Evolutionary conservation across 2,888 invertebrate genomes (phyloP), one percentile per base, ranked within the genome.

Genomic region (Agriotes lineatus): DNA sequence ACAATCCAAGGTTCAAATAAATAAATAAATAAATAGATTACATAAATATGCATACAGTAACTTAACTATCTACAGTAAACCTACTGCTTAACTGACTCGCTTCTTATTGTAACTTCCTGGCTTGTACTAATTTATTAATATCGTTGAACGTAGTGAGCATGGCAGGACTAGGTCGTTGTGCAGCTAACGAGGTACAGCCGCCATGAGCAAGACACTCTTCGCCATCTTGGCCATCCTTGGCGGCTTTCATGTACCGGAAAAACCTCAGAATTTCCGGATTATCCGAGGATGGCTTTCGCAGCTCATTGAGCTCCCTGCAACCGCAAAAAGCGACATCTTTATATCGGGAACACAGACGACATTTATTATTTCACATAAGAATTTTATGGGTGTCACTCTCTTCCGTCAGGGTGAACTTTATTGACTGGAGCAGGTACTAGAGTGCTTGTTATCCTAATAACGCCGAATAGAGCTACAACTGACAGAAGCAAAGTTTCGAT

Each of bases 231-330:
- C 95, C 95, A 71, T 94, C 91, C 82, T 95, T 90, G 9, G 95
- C 96, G 0, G 96, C 93, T 73, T 94, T 91, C 95, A 96, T 95
- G 84, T 96, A 96, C 65, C 91, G 90, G 88, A 95, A 96, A 86
- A 96, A 96, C 60, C 96, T 87, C 39, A 96, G 85, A 68, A 96
- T 95, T 77, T 95, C 95, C 0, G 94, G 92, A 82, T 95, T 95
- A 82, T 95, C 95, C 0, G 92, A 91, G 0, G 94, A 91, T 0
- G 96, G 96, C 60, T 94, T 92, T 2, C 93, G 88, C 50, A 96
- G 86, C 81, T 96, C 95, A 82, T 95, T 95, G 63, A 95, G 85
- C 82, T 95, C 95, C 78, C 95, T 94, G 85, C 25, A 86, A 86
- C 12, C 12, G 22, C 1, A 22, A 5, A 22, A 48, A 25, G 22